Evolutionary conservation across 2,113 vertebrate genomes (phyloP).

Genomic region (Pao palembangensis): DNA sequence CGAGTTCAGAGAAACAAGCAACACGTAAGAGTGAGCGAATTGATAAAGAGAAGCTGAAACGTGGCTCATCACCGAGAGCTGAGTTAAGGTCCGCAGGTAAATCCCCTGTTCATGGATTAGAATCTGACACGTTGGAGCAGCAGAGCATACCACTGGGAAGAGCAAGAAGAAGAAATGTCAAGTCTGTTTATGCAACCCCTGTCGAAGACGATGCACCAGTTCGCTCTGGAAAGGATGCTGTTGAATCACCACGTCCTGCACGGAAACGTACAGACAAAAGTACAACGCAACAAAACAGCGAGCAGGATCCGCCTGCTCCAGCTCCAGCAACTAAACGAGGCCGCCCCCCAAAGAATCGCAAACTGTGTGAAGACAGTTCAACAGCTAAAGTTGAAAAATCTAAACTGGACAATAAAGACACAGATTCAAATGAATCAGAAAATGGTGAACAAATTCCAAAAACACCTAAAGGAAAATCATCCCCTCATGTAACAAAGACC

Average conservation of each 20-base stretch:
- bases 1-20: slow-evolving; percentile 80
- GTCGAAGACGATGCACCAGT: slow-evolving; percentile 80
- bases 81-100: slow-evolving; percentile 84
- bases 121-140: slow-evolving; percentile 80
- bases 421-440: slow-evolving; percentile 81
- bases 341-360: slow-evolving; percentile 88
- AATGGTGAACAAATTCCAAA: slow-evolving; percentile 72
- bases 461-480: slow-evolving; percentile 68
- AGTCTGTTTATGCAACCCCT: slow-evolving; percentile 90
- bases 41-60: slow-evolving; percentile 91
- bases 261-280: slow-evolving; percentile 87
- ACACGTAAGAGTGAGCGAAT: slow-evolving; percentile 95
- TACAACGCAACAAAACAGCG: slow-evolving; percentile 49
- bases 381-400: slow-evolving; percentile 73
- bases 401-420: slow-evolving; percentile 80
- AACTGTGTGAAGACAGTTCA: slow-evolving; percentile 77
- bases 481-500: slow-evolving; percentile 73
- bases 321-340: slow-evolving; percentile 77
- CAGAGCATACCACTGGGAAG: slow-evolving; percentile 81
- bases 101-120: slow-evolving; percentile 82
- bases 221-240: slow-evolving; percentile 79
- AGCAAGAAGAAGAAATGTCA: slow-evolving; percentile 89
- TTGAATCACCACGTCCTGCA: slow-evolving; percentile 81
- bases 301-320: slow-evolving; percentile 72
- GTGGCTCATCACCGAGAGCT: slow-evolving; percentile 88